phyloP scores from a whole-genome alignment of 2,888 invertebrate species.

The Sminthurides aquaticus region DNA sequence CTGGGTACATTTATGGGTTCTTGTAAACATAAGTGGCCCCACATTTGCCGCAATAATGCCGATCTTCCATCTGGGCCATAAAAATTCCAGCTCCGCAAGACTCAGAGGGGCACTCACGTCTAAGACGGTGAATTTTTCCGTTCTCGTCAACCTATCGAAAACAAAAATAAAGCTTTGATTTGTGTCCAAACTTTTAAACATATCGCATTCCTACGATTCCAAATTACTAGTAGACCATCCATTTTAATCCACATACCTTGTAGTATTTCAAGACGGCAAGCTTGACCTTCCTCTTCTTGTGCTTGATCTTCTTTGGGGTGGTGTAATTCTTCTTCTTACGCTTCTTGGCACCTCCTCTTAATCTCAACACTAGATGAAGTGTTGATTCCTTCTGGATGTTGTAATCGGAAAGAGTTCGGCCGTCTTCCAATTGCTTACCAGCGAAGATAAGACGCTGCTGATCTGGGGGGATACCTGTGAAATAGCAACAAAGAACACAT shows the following conservation, averaged over 20 bases:
- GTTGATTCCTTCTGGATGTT: constrained; percentile 63
- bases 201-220: too few species aligned
- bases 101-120: constrained; percentile 92
- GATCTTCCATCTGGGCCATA: constrained; percentile 99
- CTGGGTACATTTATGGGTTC: constrained; percentile 45
- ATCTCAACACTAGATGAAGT: constrained; percentile 74
- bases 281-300: constrained; percentile 99
- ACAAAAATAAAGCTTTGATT: constrained; percentile 37
- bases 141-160: constrained; percentile 94
- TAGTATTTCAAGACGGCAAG: constrained; percentile 96
- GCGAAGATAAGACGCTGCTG: constrained; percentile 56
- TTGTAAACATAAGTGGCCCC: constrained; percentile 89
- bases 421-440: constrained; percentile 57
- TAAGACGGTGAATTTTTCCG: constrained; percentile 93
- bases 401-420: constrained; percentile 56
- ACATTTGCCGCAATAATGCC: constrained; percentile 99
- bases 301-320: constrained; percentile 99
- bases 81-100: constrained; percentile 98
- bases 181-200: too few species aligned
- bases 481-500: too few species aligned
- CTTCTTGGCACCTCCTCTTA: constrained; percentile 94
- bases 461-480: constrained; percentile 53
- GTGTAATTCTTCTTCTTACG: constrained; percentile 99
- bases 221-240: too few species aligned
- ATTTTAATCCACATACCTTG: too few species aligned